Evolutionary conservation across 2,113 vertebrate species (phyloP).

Genomic region (Rhegmatorhina hoffmannsi): DNA sequence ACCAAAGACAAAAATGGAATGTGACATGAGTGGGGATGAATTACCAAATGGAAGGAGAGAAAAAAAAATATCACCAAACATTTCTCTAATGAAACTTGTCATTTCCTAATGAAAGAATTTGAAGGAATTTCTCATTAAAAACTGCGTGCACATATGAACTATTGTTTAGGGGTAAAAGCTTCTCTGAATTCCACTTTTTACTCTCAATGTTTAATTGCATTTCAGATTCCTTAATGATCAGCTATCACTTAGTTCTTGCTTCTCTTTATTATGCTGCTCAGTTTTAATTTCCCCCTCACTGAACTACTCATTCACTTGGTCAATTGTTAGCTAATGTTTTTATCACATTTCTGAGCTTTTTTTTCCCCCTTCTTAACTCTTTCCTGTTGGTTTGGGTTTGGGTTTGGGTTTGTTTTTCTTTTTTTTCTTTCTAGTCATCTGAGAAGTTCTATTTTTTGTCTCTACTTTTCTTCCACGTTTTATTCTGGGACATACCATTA

Average conservation of each 20-base stretch:
- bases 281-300: not conserved
- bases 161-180: not conserved
- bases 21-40: not conserved
- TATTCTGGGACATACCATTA: not conserved
- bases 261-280: not conserved
- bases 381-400: not conserved
- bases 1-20: not conserved
- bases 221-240: not conserved
- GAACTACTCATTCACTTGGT: not conserved
- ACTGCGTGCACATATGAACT: not conserved
- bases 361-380: not conserved
- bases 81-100: constrained; percentile 25
- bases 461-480: not conserved
- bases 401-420: not conserved
- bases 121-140: constrained; percentile 34
- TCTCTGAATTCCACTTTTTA: not conserved
- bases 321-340: not conserved
- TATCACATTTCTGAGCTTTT: not conserved
- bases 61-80: not conserved
- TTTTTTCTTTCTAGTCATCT: not conserved
- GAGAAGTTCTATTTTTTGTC: not conserved
- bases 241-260: not conserved
- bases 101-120: not conserved
- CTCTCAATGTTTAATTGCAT: not conserved
- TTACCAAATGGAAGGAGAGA: not conserved